Conservation (phyloP, 2,888 invertebrate genomes). For the Clanis bilineata region DNA sequence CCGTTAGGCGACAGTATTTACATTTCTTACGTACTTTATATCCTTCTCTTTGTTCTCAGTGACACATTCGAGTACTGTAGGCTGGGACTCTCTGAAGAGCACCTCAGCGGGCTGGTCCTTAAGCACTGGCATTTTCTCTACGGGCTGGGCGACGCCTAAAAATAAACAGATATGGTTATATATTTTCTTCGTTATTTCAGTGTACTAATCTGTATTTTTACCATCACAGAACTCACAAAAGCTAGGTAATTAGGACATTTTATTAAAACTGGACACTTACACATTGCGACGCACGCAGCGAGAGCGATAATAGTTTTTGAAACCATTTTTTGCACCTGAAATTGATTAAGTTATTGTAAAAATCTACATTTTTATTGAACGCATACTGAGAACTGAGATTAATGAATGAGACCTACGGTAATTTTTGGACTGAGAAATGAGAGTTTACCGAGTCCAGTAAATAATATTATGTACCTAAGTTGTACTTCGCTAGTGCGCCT, state of each 20-base stretch:
- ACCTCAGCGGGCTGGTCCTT: conserved; percentile 47
- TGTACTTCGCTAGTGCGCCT: no score
- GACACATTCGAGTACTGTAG: conserved; percentile 46
- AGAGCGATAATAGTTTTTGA: conserved; percentile 26
- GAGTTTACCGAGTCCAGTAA: no score
- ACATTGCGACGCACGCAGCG: conserved; percentile 35
- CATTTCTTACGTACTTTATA: conserved; percentile 44
- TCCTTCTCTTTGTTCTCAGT: conserved; percentile 39
- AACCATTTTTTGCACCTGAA: conserved; percentile 28
- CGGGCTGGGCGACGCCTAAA: conserved; percentile 41
- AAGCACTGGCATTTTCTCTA: conserved; percentile 43
- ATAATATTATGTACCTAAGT: no score
- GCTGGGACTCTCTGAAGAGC: conserved; percentile 46
- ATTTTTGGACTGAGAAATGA: no score
- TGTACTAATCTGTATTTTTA: not conserved
- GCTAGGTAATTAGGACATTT: not conserved
- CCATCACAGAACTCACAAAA: no score
- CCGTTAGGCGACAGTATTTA: no score
- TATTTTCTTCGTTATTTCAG: not conserved
- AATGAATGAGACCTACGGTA: no score
- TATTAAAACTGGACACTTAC: conserved; percentile 32
- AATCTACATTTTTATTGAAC: no score
- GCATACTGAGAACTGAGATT: no score
- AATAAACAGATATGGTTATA: no score
- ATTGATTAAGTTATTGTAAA: not conserved